Conservation (phyloP, 2,797 vertebrate species). For the Schizopygopsis malacanthus region DNA sequence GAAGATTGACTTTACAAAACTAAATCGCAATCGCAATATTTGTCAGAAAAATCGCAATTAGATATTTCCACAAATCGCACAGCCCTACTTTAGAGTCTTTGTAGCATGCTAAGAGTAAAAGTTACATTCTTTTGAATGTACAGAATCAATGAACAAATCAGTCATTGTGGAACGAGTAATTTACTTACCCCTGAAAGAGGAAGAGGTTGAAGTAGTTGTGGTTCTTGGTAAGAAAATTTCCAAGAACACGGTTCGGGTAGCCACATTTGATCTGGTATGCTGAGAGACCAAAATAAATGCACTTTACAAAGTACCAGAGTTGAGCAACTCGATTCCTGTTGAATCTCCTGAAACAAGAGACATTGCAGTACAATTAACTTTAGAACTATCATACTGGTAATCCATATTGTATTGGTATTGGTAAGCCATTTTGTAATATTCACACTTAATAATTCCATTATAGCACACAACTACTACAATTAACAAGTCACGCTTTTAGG, state of each 20-base stretch:
- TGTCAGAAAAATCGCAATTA: not conserved
- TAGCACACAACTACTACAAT: not conserved
- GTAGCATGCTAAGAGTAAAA: not conserved
- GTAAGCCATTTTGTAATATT: not conserved
- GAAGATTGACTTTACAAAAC: not conserved
- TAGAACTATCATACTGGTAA: not conserved
- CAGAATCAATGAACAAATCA: not conserved
- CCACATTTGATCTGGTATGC: slow-evolving; percentile 80
- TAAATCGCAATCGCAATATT: not conserved
- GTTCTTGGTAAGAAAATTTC: slow-evolving; percentile 80
- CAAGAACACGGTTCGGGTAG: slow-evolving; percentile 77
- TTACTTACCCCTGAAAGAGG: slow-evolving; percentile 73
- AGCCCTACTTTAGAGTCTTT: not conserved
- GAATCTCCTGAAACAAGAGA: slow-evolving; percentile 73
- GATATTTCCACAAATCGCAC: not conserved
- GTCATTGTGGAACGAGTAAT: not conserved
- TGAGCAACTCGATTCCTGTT: slow-evolving; percentile 76
- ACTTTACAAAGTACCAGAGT: slow-evolving; percentile 81
- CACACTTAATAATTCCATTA: not conserved
- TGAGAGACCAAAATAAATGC: slow-evolving; percentile 78
- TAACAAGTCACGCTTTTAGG: not conserved
- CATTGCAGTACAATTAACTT: not conserved
- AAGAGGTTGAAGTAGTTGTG: slow-evolving; percentile 81
- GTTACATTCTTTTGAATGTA: not conserved
- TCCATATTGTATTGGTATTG: not conserved